Base-by-base conservation (phyloP, 2,797 vertebrate genomes). In the Propithecus perrieri region DNA sequence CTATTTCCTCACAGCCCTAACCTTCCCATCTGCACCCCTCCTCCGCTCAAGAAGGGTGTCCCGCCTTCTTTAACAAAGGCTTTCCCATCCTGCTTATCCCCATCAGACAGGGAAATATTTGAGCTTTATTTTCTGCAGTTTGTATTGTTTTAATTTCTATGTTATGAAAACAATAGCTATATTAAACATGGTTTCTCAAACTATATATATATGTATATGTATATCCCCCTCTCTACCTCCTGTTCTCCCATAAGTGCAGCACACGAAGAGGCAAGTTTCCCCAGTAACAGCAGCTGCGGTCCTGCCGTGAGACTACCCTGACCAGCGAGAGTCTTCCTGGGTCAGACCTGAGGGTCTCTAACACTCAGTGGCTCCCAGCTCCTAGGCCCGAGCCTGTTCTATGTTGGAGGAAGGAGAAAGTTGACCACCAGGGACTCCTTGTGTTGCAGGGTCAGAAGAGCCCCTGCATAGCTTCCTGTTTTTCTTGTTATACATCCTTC, bases 91-190 rank as follows among this genome's bases (percentile, higher is more conserved):
- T 30, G 30, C 26, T 2, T n/a, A 11, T 53, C 50, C 30, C 4
- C 12, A 12, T 84, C n/a, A 18, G 5, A 83, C 5, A 11, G 5
- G 7, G 46, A 84, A 50, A 43, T 84, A 24, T 38, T 74, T 74
- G 55, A 94, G 63, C 48, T 75, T 63, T 55, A 14, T 65, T 95
- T 96, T 94, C 67, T 96, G 26, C 76, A 11, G 5, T 76, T 81
- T 63, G 12, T 65, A 61, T 63, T 84, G 74, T 74, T 53, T 93
- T 72, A 63, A 69, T 48, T 92, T 95, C 94, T 79, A 35, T 85
- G 83, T 94, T 38, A 28, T 72, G 48, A 38, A 94, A 84, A 86
- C 50, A 84, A 35, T 50, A 63, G 78, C 63, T 67, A 7, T 41
- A 33, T n/a, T 88, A 78, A 94, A 72, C 14, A 2, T 80, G 43